Base-by-base conservation (phyloP, 1,140 invertebrate species). In the Drosophila funebris region DNA sequence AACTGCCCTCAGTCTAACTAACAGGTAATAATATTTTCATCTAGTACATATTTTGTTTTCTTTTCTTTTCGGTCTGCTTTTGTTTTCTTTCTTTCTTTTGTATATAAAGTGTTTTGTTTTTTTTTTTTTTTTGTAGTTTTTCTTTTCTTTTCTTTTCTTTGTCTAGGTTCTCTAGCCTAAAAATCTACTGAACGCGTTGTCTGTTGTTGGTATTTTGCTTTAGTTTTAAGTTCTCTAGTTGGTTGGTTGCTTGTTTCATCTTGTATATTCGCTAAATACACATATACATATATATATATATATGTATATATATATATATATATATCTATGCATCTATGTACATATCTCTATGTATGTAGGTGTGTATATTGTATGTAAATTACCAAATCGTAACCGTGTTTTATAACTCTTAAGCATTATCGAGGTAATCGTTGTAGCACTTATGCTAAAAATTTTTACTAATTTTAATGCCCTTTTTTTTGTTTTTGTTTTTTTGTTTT, bases 401-500 rank as follows among this genome's bases (percentile, higher is more conserved):
- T 61, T 31, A 71, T 82, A 87, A 87, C 78, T 87, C 83, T 87
- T 87, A 88, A 88, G 83, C 72, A 70, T 73, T 83, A 88, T 88
- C 73, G 83, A 88, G 83, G 83, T 88, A 88, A 88, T 88, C 83
- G 83, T 88, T 88, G 83, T 88, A 88, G 83, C 83, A 88, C 83
- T 88, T 88, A 88, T 66, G 83, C 83, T 88, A 88, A 88, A 87
- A 87, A 88, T 88, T 88, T 89, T 88, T 63, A 61, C 83, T 88
- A 87, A 88, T 88, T 88, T 83, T 62, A 76, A 61, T 74, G 73
- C 76, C 66, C 29, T 78, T 83, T 76, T 60, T 61, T 27, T 43
- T 58, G 31, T 18, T 14, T 58, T 37, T 37, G 52, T 43, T 44
- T 9, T 52, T 48, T 33, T 58, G 11, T 43, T 46, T 52, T 53